phyloP scores from a whole-genome alignment of 2,888 invertebrate species.

The Stomorhina lunata region DNA sequence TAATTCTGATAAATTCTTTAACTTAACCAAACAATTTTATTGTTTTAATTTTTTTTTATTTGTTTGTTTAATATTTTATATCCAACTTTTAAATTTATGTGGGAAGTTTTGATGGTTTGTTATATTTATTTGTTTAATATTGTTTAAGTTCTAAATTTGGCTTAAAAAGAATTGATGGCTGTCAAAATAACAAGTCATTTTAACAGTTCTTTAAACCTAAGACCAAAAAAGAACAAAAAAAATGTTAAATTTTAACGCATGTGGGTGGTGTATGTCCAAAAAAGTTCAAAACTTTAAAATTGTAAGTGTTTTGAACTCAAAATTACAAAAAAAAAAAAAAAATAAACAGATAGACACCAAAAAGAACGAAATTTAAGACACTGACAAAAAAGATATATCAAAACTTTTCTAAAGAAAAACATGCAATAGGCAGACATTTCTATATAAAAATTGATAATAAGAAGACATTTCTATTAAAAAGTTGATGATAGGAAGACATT shows the following conservation, averaged over 20 bases:
- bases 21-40: not conserved
- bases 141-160: constrained; percentile 15
- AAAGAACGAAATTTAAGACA: no score
- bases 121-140: constrained; percentile 17
- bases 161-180: constrained; percentile 37
- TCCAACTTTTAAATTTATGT: constrained; percentile 15
- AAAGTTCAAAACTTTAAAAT: constrained; percentile 9
- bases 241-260: constrained; percentile 8
- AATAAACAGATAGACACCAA: no score
- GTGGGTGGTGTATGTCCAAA: constrained; percentile 45
- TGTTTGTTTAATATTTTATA: not conserved
- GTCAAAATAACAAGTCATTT: constrained; percentile 49
- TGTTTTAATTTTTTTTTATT: not conserved
- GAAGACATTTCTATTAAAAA: no score
- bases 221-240: not conserved
- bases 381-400: no score
- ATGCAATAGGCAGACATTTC: no score
- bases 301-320: constrained; percentile 21
- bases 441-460: no score
- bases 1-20: not conserved
- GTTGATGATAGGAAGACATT: no score
- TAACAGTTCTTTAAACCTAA: constrained; percentile 9
- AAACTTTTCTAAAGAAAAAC: no score
- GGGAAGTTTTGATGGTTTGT: constrained; percentile 11
- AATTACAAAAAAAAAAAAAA: not conserved